Percentiles rank a stretch among this genome's conserved stretches.
These are phyloP conservation scores for Entelurus aequoreus DNA, from an alignment of 2,113 vertebrate species.

Conservation along the genomic window DNA sequence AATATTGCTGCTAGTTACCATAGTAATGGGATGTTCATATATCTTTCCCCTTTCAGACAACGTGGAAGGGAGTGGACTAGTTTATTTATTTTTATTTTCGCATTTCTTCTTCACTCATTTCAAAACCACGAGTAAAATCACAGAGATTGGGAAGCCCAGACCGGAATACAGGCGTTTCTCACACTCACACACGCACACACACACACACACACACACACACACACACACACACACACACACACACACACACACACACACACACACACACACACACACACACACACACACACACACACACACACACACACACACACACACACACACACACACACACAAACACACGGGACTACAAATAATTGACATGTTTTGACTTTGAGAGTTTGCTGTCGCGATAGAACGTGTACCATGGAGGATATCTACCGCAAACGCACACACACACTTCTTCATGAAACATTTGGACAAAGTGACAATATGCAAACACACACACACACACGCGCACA, in stretches of 20 bases:
- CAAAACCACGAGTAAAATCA: constrained; percentile 53
- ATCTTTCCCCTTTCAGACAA: constrained; percentile 57
- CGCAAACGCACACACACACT: not conserved
- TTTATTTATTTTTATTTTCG: constrained; percentile 60
- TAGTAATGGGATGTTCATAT: constrained; percentile 70
- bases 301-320: too few species aligned
- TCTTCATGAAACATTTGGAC: constrained; percentile 19
- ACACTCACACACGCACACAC: too few species aligned
- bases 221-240: constrained; percentile 22
- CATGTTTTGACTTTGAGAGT: constrained; percentile 59
- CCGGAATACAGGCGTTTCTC: not conserved
- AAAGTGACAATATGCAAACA: constrained; percentile 18
- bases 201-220: constrained; percentile 20
- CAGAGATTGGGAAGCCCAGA: not conserved
- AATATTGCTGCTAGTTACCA: constrained; percentile 74
- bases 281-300: constrained; percentile 20
- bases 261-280: too few species aligned
- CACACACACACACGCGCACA: not conserved
- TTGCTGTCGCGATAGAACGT: constrained; percentile 39
- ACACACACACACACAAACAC: constrained; percentile 22
- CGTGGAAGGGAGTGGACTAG: constrained; percentile 66
- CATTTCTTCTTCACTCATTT: constrained; percentile 61
- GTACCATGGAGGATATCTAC: constrained; percentile 41
- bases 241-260: constrained; percentile 20
- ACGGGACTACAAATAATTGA: constrained; percentile 53